These are phyloP conservation scores for Enoplosus armatus DNA, from an alignment of 2,797 vertebrate genomes.

Conservation along the genomic window DNA sequence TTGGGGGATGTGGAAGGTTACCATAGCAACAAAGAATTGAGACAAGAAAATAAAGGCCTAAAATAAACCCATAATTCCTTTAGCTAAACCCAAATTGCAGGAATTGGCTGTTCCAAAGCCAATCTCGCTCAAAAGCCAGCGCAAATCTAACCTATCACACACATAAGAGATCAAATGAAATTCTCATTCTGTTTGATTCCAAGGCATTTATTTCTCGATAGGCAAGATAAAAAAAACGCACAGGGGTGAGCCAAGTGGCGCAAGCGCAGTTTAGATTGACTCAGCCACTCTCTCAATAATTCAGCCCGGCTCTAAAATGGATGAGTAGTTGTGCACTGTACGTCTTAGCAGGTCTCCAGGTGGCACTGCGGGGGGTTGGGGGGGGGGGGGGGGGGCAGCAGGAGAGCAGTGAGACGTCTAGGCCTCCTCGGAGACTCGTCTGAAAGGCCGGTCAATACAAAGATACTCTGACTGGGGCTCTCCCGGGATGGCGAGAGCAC, in stretches of 20 bases:
- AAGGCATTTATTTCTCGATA: slow-evolving; percentile 72
- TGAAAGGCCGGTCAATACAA: slow-evolving; percentile 53
- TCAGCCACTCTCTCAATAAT: slow-evolving; percentile 73
- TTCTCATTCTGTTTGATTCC: slow-evolving; percentile 64
- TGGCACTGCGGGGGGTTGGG: slow-evolving; percentile 6
- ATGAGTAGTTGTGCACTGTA: slow-evolving; percentile 40
- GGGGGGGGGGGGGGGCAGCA: too few relatives aligned
- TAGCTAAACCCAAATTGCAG: slow-evolving; percentile 73
- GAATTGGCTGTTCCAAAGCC: slow-evolving; percentile 70
- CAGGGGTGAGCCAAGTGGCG: slow-evolving; percentile 21
- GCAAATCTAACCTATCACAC: slow-evolving; percentile 63
- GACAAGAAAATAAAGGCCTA: slow-evolving; percentile 80
- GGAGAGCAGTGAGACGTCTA: slow-evolving; percentile 37
- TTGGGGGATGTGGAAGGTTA: slow-evolving; percentile 82
- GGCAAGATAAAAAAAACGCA: slow-evolving; percentile 36
- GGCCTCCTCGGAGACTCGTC: slow-evolving; percentile 41
- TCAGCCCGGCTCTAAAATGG: slow-evolving; percentile 58
- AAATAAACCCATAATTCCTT: slow-evolving; percentile 83
- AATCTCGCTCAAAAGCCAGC: slow-evolving; percentile 59
- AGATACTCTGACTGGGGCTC: slow-evolving; percentile 37
- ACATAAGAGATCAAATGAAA: slow-evolving; percentile 56
- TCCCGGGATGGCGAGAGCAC: slow-evolving; percentile 14
- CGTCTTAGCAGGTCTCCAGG: slow-evolving; percentile 58
- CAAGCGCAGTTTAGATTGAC: slow-evolving; percentile 49
- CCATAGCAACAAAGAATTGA: slow-evolving; percentile 86